These are phyloP conservation scores for Sarotherodon lohbergeri DNA, from an alignment of 2,113 vertebrate species.

Conservation along the genomic window DNA sequence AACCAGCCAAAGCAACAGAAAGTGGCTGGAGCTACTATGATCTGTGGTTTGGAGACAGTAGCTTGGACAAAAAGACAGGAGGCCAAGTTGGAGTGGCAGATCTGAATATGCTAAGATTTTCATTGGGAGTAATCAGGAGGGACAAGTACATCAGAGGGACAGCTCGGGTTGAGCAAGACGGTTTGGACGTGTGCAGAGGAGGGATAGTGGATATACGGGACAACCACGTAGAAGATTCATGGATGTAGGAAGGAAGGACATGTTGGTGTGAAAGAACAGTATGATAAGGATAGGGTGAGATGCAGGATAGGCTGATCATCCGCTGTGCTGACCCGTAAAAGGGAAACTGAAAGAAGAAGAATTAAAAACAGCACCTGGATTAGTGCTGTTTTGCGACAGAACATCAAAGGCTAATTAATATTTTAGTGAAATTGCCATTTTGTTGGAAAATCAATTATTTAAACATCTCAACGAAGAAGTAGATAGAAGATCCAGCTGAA, in stretches of 20 bases:
- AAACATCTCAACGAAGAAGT: neutral
- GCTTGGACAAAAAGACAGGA: neutral
- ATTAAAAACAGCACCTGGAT: neutral
- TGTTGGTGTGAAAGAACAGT: neutral
- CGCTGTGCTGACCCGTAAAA: rapidly evolving
- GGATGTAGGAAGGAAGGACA: neutral
- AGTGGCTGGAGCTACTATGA: neutral
- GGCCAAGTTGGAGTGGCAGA: rapidly evolving
- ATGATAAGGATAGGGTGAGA: neutral
- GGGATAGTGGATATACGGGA: neutral
- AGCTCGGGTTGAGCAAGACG: neutral
- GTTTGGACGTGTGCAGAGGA: neutral
- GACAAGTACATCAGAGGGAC: neutral
- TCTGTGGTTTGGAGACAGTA: neutral
- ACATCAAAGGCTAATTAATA: neutral
- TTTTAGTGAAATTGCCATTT: neutral
- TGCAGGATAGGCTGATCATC: neutral
- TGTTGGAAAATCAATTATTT: neutral
- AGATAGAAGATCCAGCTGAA: neutral
- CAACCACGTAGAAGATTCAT: neutral
- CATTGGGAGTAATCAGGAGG: neutral
- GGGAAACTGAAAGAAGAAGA: neutral
- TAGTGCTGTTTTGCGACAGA: neutral
- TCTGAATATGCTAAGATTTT: neutral
- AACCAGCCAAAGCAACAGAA: neutral